Base-by-base conservation (phyloP, 2,113 vertebrate genomes). In the Boleophthalmus pectinirostris region DNA sequence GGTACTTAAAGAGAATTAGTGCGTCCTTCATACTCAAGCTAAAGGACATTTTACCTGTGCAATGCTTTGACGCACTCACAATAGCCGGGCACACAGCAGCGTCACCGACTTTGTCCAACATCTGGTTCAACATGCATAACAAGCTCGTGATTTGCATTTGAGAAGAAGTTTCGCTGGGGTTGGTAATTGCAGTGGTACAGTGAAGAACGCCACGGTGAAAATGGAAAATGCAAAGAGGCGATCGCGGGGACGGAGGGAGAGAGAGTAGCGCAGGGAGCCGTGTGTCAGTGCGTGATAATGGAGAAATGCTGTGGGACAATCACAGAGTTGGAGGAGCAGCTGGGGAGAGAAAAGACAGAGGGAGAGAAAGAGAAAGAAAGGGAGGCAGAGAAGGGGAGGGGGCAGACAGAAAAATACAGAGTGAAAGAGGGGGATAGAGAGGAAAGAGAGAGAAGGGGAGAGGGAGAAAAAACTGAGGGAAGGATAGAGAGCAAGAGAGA, bases 121-220 rank as follows among this genome's bases (percentile, higher is more conserved):
- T 70, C 74, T 83, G 69, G 77, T 83, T 88, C 83, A 66, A 78
- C 51, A 67, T 64, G 69, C 72, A 60, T 75, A 54, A 67, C 51
- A 68, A 56, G 23, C 67, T 65, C 68, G 49, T 75, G 84, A 83
- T 82, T 84, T 78, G 74, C 65, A 77, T 68, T 73, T 58, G 33
- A 73, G 57, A 24, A 49, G 74, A 68, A 61, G 29, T 67, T 58
- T 73, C 57, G 46, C 57, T 80, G 66, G 78, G 69, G 64, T 10
- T 63, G 14, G 45, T 73, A 79, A 82, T 85, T 80, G 70, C 29
- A 8, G 65, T 58, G 66, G 24, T 53, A 1, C 7, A 73, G 63
- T 25, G 60, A 18, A 73, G 38, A 75, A 45, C 47, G 57, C 38
- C 15, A 10, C 10, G 38, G 9, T 51, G 29, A 4, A 29, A 29